Evolutionary conservation across 2,113 vertebrate genomes (phyloP).

Genomic region (Suncus etruscus): DNA sequence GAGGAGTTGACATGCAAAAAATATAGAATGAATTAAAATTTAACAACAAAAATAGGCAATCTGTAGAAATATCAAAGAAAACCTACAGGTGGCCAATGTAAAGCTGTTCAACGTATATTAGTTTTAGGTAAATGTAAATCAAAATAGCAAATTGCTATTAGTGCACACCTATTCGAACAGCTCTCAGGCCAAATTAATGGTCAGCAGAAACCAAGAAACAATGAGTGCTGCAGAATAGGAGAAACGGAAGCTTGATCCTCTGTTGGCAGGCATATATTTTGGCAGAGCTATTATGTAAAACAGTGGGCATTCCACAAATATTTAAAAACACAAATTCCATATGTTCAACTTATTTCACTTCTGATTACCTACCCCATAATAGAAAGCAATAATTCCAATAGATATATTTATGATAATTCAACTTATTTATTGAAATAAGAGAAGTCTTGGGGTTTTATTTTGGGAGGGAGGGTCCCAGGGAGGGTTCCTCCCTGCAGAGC

Average conservation of each 20-base stretch:
- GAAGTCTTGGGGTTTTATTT: too few species aligned
- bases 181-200: too few species aligned
- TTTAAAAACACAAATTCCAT: not conserved
- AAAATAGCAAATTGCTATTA: not conserved
- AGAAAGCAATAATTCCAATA: not conserved
- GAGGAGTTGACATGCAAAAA: not conserved
- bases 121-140: not conserved
- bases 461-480: too few species aligned
- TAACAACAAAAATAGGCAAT: not conserved
- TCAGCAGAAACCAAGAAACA: not conserved
- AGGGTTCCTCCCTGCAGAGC: too few species aligned
- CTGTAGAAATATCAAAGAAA: not conserved
- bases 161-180: not conserved
- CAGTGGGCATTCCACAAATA: not conserved
- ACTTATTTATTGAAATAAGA: too few species aligned
- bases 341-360: not conserved
- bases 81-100: not conserved
- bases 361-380: not conserved
- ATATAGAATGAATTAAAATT: not conserved
- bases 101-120: not conserved
- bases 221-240: not conserved
- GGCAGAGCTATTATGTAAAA: not conserved
- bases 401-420: not conserved
- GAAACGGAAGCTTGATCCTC: not conserved
- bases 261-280: not conserved